Evolutionary conservation across 1,140 invertebrate species (phyloP).

Genomic region (Euura saliciscinereae): DNA sequence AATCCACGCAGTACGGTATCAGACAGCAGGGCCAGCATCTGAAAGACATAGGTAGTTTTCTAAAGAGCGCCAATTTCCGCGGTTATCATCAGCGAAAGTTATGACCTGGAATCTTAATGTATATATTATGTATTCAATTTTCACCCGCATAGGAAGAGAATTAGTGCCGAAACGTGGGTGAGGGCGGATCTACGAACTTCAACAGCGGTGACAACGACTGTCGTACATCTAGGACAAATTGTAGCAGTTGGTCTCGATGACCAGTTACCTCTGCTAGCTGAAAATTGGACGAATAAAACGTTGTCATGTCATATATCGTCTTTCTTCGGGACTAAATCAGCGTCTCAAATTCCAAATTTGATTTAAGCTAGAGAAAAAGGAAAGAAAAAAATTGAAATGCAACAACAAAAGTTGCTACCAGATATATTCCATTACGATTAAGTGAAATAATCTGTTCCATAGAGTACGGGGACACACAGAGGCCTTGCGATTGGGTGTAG

Average conservation of each 20-base stretch:
- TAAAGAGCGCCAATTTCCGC: not conserved
- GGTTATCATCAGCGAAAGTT: too few relatives aligned
- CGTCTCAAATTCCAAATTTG: too few relatives aligned
- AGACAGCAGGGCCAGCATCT: slow-evolving; percentile 64
- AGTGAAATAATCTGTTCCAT: slow-evolving; percentile 23
- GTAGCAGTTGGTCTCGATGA: slow-evolving; percentile 44
- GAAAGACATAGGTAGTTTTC: slow-evolving; percentile 25
- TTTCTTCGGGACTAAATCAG: too few relatives aligned
- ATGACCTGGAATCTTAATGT: too few relatives aligned
- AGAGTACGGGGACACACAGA: slow-evolving; percentile 25
- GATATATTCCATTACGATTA: not conserved
- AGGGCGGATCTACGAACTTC: slow-evolving; percentile 38
- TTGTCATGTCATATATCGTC: not conserved
- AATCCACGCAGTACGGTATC: slow-evolving; percentile 63
- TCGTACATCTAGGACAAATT: slow-evolving; percentile 48
- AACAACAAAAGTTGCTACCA: not conserved
- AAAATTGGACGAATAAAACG: not conserved
- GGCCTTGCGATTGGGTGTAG: slow-evolving; percentile 34
- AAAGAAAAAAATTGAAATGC: not conserved
- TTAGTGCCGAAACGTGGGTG: slow-evolving; percentile 45
- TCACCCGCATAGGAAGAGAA: slow-evolving; percentile 44
- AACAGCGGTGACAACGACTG: slow-evolving; percentile 44
- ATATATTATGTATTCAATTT: not conserved
- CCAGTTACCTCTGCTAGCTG: slow-evolving; percentile 29
- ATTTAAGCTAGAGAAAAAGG: not conserved